These are phyloP conservation scores for Spondyliosoma cantharus DNA, from an alignment of 2,797 vertebrate species.

Conservation along the genomic window DNA sequence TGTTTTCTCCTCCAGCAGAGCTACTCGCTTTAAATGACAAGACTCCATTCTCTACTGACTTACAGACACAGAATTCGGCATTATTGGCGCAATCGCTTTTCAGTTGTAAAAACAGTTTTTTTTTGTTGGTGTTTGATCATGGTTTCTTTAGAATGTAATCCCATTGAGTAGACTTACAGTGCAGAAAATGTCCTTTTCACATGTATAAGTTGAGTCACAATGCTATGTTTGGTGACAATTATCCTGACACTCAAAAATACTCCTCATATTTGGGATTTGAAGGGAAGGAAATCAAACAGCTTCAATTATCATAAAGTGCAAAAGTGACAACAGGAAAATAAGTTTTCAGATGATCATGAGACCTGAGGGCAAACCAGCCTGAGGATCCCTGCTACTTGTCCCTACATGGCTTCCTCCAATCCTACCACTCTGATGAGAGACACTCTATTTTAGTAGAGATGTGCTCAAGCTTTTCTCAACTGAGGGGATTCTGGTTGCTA, in stretches of 20 bases:
- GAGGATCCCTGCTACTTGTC: constrained; percentile 11
- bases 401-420: constrained; percentile 47
- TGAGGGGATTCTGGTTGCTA: constrained; percentile 65
- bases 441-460: constrained; percentile 64
- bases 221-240: constrained; percentile 44
- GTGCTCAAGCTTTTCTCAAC: constrained; percentile 59
- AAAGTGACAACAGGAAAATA: constrained; percentile 30
- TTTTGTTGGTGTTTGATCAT: constrained; percentile 50
- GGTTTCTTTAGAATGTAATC: constrained; percentile 70
- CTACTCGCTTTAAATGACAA: constrained; percentile 62
- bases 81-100: constrained; percentile 41
- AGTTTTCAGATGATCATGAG: constrained; percentile 7
- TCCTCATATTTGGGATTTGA: constrained; percentile 11
- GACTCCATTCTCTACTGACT: constrained; percentile 56
- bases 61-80: constrained; percentile 19
- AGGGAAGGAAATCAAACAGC: neutral
- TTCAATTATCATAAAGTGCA: constrained; percentile 34
- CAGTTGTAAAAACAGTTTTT: constrained; percentile 29
- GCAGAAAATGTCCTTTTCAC: constrained; percentile 67
- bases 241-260: constrained; percentile 48
- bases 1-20: constrained; percentile 76
- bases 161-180: constrained; percentile 69
- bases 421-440: constrained; percentile 31
- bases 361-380: constrained; percentile 23
- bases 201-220: constrained; percentile 49